Base-by-base conservation (phyloP, 2,888 invertebrate species). In the Chrysomela aeneicollis region DNA sequence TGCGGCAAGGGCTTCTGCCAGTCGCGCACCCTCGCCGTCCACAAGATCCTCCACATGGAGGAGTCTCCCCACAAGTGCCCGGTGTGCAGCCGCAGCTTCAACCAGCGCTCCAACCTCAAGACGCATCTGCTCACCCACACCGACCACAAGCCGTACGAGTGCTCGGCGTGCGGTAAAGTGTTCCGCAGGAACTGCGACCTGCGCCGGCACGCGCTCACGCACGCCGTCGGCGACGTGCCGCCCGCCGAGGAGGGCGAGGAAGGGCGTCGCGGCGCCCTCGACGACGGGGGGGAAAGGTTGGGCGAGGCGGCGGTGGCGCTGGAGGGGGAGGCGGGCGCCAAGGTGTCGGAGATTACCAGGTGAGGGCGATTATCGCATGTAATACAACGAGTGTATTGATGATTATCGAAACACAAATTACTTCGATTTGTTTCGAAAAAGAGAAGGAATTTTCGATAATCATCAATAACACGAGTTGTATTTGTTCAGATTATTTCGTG, bases 1-100 rank as follows among this genome's bases (percentile, higher is more conserved):
- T 98, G 98, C 82, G 97, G 97, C 53, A 98, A 98, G 84, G 98
- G 98, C 1, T 98, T 99, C 84, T 99, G 98, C 82, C 98, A 98
- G 81, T 94, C 95, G 18, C 87, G 98, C 54, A 98, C 98, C 0
- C 85, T 98, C 74, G 97, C 97, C 0, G 97, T 98, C 0, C 98
- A 98, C 85, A 94, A 93, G 82, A 95, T 96, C 71, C 88, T 96
- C 37, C 97, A 97, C 81, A 88, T 94, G 88, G 95, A 96, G 83
- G 95, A 96, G 82, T 94, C 94, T 8, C 95, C 95, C 0, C 95
- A 96, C 83, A 95, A 96, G 80, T 96, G 96, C 76, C 92, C 93
- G 10, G 92, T 94, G 22, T 96, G 96, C 84, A 89, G 90, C 75
- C 89, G 94, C 64, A 92, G 92, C 78, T 97, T 96, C 86, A 95